These are phyloP conservation scores for Ciona savignyi DNA, from an alignment of 23 tunicate genomes.

Conservation along the genomic window DNA sequence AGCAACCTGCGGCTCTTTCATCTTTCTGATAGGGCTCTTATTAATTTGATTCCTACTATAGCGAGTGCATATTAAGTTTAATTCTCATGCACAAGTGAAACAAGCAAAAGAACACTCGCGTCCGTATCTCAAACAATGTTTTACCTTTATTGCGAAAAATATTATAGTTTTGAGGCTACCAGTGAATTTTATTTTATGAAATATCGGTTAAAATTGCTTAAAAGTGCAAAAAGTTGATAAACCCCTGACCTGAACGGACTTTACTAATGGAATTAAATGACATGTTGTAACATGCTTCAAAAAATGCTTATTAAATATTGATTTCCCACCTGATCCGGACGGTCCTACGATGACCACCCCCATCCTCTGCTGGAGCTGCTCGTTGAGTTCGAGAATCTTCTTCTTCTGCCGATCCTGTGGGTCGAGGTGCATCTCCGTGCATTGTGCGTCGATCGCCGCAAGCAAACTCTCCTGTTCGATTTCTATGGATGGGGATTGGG, in stretches of 20 bases:
- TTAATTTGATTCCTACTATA: too few relatives aligned
- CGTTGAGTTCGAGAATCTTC: conserved; percentile 75
- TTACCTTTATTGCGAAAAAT: too few relatives aligned
- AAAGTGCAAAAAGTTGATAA: background rate
- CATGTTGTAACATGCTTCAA: background rate
- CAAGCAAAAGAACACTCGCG: too few relatives aligned
- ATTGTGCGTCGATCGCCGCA: conserved; percentile 50
- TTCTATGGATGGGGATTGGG: too few relatives aligned
- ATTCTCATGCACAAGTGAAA: too few relatives aligned
- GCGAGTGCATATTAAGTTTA: too few relatives aligned
- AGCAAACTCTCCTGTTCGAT: conserved; percentile 40
- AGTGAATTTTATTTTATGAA: too few relatives aligned
- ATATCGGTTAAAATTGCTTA: background rate
- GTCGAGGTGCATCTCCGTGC: conserved; percentile 67
- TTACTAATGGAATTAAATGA: background rate
- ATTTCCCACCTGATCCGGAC: conserved; percentile 59
- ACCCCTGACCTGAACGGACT: background rate
- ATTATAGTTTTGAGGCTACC: too few relatives aligned
- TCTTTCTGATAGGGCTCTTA: too few relatives aligned
- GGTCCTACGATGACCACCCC: conserved; percentile 97
- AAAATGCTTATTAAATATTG: background rate
- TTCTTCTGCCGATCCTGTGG: conserved; percentile 71
- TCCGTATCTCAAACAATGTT: too few relatives aligned
- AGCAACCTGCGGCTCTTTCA: too few relatives aligned
- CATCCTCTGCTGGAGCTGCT: conserved; percentile 89